These are phyloP conservation scores for Lophius piscatorius DNA, from an alignment of 2,113 vertebrate species.

Conservation along the genomic window DNA sequence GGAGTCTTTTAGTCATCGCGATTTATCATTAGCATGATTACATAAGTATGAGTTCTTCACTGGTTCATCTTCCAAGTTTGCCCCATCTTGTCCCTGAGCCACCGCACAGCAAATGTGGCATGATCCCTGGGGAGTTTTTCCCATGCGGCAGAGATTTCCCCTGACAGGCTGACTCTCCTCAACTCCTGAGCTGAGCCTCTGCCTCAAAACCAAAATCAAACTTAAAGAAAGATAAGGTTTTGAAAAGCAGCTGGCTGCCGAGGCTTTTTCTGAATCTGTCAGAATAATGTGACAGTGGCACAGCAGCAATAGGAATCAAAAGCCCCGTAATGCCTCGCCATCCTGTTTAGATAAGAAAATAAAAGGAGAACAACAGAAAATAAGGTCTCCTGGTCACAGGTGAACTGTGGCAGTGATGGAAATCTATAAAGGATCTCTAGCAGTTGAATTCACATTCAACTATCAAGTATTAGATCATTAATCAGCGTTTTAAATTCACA, in stretches of 20 bases:
- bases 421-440: conserved; percentile 31
- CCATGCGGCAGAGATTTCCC: conserved; percentile 75
- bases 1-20: conserved; percentile 47
- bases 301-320: conserved; percentile 67
- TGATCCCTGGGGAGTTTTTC: conserved; percentile 74
- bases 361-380: conserved; percentile 17
- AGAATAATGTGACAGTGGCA: conserved; percentile 75
- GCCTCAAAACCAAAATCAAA: conserved; percentile 67
- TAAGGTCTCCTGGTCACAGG: conserved; percentile 44
- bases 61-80: conserved; percentile 52
- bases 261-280: conserved; percentile 66
- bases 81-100: conserved; percentile 66
- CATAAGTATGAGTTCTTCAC: conserved; percentile 65
- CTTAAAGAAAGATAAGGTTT: conserved; percentile 66
- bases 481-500: too few relatives aligned
- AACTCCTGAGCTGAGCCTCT: conserved; percentile 65
- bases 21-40: conserved; percentile 65
- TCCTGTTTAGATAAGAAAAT: conserved; percentile 49
- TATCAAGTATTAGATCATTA: too few relatives aligned
- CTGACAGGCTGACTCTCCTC: conserved; percentile 75
- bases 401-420: conserved; percentile 15
- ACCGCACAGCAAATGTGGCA: conserved; percentile 67
- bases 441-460: too few relatives aligned
- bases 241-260: conserved; percentile 56
- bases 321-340: conserved; percentile 60